phyloP scores from a whole-genome alignment of 2,797 vertebrate species.

The Austrolebias charrua region DNA sequence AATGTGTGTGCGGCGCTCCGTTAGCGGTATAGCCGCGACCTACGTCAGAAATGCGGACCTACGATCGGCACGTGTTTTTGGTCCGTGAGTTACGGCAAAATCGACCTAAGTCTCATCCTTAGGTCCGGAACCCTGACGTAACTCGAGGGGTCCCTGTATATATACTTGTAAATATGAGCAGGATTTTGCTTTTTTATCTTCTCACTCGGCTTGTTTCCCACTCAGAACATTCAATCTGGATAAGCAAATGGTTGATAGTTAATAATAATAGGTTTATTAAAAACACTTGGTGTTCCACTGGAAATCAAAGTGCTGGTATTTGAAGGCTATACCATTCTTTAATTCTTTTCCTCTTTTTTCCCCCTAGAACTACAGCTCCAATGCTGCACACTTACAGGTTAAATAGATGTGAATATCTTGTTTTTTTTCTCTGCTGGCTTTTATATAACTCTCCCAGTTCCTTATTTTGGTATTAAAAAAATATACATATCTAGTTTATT shows the following conservation, averaged over 20 bases:
- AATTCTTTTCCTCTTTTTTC: constrained; percentile 50
- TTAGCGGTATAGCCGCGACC: no score
- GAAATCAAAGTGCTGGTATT: constrained; percentile 80
- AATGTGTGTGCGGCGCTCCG: no score
- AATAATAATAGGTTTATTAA: constrained; percentile 91
- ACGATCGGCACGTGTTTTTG: no score
- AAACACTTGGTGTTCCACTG: constrained; percentile 81
- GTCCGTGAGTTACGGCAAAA: no score
- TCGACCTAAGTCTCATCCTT: no score
- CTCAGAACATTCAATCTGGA: constrained; percentile 79
- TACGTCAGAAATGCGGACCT: no score
- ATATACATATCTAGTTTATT: no score
- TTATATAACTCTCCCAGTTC: constrained; percentile 34
- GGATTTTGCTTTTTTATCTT: constrained; percentile 86
- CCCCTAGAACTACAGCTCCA: constrained; percentile 71
- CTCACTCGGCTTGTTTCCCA: constrained; percentile 62
- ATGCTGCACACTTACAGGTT: constrained; percentile 63
- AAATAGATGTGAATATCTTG: constrained; percentile 42
- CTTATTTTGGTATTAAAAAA: constrained; percentile 10
- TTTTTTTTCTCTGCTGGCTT: constrained; percentile 20
- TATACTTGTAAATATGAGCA: constrained; percentile 87
- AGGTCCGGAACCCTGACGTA: no score
- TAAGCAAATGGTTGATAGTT: constrained; percentile 86
- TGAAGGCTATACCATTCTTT: constrained; percentile 78
- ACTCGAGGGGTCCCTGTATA: no score